Evolutionary conservation across 2,113 vertebrate species (phyloP).

Genomic region (Serinus canaria): DNA sequence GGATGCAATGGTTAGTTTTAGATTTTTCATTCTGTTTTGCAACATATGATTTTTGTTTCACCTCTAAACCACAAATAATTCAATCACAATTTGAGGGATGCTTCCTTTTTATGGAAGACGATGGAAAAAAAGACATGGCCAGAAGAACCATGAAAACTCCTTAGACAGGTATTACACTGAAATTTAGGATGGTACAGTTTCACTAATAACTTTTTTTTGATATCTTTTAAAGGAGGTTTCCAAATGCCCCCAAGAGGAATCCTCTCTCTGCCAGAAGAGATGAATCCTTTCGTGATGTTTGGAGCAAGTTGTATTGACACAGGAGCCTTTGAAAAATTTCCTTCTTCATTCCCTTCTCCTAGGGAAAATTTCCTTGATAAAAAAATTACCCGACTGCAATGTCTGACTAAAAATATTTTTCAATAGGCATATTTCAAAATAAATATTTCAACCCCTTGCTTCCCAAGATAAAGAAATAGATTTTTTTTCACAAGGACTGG

Average conservation of each 20-base stretch:
- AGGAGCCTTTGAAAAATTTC: neutral
- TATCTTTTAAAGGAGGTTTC: neutral
- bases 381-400: neutral
- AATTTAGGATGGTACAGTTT: neutral
- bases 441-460: neutral
- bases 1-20: neutral
- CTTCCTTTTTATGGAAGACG: neutral
- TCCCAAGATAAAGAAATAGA: neutral
- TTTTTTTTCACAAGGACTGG: neutral
- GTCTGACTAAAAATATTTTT: neutral
- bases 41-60: neutral
- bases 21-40: neutral
- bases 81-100: neutral
- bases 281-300: neutral
- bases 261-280: neutral
- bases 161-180: neutral
- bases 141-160: neutral
- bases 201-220: neutral
- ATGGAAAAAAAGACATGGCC: neutral
- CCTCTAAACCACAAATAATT: neutral
- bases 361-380: neutral
- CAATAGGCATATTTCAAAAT: neutral
- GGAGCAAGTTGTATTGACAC: neutral
- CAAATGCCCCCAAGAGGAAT: neutral
- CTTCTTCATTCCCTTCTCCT: neutral